Percentiles rank a stretch among this genome's conserved stretches.
Conservation (phyloP, 2,888 invertebrate species). For the Phlogophora meticulosa region DNA sequence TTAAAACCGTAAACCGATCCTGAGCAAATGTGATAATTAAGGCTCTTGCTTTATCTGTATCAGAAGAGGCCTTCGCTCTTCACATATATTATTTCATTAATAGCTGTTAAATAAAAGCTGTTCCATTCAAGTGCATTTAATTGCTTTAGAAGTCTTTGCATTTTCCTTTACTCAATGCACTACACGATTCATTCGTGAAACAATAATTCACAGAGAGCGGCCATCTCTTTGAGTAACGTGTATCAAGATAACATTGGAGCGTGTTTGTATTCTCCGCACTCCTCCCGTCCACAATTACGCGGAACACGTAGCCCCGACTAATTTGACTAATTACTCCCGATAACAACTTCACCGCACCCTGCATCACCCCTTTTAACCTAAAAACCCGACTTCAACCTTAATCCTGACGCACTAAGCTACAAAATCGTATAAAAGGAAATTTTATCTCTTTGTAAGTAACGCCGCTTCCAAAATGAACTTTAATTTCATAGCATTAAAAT, state of each 20-base stretch:
- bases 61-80: too few species aligned
- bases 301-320: slow-evolving; percentile 75
- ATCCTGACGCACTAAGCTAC: neutral
- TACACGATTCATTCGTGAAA: neutral
- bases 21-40: too few species aligned
- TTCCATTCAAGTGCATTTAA: too few species aligned
- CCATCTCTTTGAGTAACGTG: slow-evolving; percentile 37
- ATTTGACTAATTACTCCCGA: slow-evolving; percentile 85
- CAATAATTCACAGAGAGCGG: neutral
- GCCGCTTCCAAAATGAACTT: slow-evolving; percentile 33
- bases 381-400: slow-evolving; percentile 58
- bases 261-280: slow-evolving; percentile 41
- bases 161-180: slow-evolving; percentile 16
- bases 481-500: slow-evolving; percentile 26
- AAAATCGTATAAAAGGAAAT: neutral
- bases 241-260: slow-evolving; percentile 48
- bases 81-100: too few species aligned
- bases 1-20: too few species aligned
- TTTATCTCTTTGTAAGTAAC: neutral
- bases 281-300: slow-evolving; percentile 53
- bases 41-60: too few species aligned
- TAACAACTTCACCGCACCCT: slow-evolving; percentile 77
- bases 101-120: too few species aligned
- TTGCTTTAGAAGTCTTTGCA: too few species aligned
- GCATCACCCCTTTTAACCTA: slow-evolving; percentile 56